These are phyloP conservation scores for Norana najaformis DNA, from an alignment of 2,888 invertebrate species.

Conservation along the genomic window DNA sequence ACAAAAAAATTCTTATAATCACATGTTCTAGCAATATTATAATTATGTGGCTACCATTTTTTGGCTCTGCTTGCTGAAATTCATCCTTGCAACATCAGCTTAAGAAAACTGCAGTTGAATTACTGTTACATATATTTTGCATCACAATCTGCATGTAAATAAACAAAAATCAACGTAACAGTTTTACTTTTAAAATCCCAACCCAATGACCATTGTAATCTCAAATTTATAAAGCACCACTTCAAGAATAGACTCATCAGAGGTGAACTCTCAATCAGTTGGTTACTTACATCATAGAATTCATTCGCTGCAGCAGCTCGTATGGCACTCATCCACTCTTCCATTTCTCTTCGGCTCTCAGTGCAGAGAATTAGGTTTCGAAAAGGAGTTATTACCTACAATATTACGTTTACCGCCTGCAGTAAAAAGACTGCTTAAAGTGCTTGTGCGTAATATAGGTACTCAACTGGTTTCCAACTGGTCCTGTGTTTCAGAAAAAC, in stretches of 20 bases:
- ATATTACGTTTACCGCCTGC: neutral
- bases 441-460: too few species aligned
- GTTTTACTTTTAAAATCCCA: too few species aligned
- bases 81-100: neutral
- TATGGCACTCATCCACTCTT: conserved; percentile 84
- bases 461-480: too few species aligned
- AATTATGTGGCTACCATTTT: neutral
- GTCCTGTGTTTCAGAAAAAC: too few species aligned
- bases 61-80: neutral
- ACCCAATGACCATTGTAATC: neutral
- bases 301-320: conserved; percentile 71
- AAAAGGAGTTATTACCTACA: conserved; percentile 61
- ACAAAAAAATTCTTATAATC: too few species aligned
- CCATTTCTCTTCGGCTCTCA: conserved; percentile 84
- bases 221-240: too few species aligned
- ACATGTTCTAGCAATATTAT: neutral
- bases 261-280: neutral
- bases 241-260: too few species aligned
- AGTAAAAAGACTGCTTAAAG: neutral
- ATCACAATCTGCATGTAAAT: neutral
- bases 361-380: conserved; percentile 59
- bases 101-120: too few species aligned
- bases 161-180: neutral
- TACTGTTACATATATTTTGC: too few species aligned
- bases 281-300: conserved; percentile 64